Conservation (phyloP, 2,888 invertebrate species). For the Pyrrhia umbra region DNA sequence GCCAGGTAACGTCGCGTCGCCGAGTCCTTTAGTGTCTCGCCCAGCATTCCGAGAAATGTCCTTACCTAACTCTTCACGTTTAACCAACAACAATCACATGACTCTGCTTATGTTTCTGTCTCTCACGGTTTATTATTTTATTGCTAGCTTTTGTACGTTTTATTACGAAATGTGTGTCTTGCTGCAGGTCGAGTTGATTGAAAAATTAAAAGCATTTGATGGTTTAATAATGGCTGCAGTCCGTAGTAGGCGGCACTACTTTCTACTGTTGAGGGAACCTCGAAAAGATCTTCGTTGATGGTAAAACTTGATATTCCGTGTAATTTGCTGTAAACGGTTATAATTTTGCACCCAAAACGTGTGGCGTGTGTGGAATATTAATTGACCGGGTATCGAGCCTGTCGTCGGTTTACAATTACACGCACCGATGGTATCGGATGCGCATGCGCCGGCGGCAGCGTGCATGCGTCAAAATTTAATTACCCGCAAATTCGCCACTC, state of each 20-base stretch:
- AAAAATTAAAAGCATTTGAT: constrained; percentile 1
- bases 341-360: constrained; percentile 67
- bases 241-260: background rate
- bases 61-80: constrained; percentile 80
- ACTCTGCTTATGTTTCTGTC: constrained; percentile 58
- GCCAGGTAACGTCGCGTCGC: constrained; percentile 79
- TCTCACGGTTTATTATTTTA: constrained; percentile 52
- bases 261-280: background rate
- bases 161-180: constrained; percentile 6
- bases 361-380: constrained; percentile 72
- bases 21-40: constrained; percentile 82
- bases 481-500: constrained; percentile 81
- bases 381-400: constrained; percentile 68
- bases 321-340: constrained; percentile 68
- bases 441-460: constrained; percentile 67
- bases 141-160: constrained; percentile 33
- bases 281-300: constrained; percentile 11
- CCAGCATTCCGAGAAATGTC: constrained; percentile 86
- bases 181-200: background rate
- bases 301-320: constrained; percentile 16
- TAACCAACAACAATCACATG: constrained; percentile 72
- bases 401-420: constrained; percentile 77
- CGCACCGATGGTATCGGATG: constrained; percentile 77
- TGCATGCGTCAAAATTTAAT: constrained; percentile 82
- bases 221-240: constrained; percentile 15